Conservation (phyloP, 2,797 vertebrate species). For the Coluber constrictor region DNA sequence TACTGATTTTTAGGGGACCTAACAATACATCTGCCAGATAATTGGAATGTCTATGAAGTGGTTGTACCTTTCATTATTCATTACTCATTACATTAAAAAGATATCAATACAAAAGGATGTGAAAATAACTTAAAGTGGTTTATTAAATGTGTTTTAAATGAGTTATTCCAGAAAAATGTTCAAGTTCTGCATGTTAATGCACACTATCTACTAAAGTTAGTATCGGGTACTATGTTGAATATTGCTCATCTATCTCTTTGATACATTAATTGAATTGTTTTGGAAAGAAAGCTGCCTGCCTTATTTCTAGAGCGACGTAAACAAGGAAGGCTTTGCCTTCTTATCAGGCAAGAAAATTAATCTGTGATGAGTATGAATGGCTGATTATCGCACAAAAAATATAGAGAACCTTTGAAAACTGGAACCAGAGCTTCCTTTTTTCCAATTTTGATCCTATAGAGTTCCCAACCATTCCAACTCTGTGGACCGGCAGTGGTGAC, state of each 20-base stretch:
- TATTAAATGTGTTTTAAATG: not conserved
- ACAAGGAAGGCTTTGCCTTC: not conserved
- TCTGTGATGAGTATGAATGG: not conserved
- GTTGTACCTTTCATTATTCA: not conserved
- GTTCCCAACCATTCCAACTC: no score
- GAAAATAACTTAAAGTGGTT: not conserved
- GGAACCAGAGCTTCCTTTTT: not conserved
- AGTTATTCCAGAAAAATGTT: not conserved
- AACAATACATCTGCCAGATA: not conserved
- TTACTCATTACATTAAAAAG: not conserved
- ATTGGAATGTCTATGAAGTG: not conserved
- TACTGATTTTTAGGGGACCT: not conserved
- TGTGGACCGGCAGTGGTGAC: no score
- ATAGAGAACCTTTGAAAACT: not conserved
- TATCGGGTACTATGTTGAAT: not conserved
- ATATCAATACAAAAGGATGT: not conserved
- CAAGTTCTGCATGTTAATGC: not conserved
- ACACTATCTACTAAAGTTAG: not conserved
- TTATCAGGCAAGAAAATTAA: not conserved
- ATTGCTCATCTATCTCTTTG: not conserved
- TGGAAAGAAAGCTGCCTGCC: not conserved
- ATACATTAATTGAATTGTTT: not conserved
- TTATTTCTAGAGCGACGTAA: not conserved
- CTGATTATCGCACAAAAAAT: not conserved
- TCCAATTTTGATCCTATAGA: not conserved